These are phyloP conservation scores for Galeopsomyia nigrocyanea DNA, from an alignment of 2,888 invertebrate species.

Conservation along the genomic window DNA sequence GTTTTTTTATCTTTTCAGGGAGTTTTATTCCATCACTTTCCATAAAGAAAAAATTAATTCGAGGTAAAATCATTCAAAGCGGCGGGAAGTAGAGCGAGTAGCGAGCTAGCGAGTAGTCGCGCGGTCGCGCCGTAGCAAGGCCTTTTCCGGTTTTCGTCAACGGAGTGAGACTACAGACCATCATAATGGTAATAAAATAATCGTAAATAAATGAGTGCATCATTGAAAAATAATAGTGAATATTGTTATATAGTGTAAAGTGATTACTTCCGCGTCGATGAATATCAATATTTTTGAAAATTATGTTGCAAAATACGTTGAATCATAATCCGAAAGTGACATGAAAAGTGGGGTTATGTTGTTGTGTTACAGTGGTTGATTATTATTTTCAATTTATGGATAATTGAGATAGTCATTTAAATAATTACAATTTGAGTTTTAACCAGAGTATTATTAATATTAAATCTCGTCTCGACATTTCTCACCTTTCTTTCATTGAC, in stretches of 20 bases:
- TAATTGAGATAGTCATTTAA: too few species aligned
- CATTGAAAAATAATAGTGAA: conserved; percentile 11
- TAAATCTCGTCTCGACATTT: too few species aligned
- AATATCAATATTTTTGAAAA: background rate
- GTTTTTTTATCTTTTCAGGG: too few species aligned
- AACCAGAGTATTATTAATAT: too few species aligned
- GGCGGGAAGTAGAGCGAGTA: conserved; percentile 15
- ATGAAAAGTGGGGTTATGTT: conserved; percentile 42
- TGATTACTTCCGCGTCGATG: background rate
- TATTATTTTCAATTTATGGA: background rate
- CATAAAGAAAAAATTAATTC: too few species aligned
- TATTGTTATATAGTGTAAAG: conserved; percentile 1
- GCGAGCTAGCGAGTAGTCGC: too few species aligned
- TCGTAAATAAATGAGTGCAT: conserved; percentile 35
- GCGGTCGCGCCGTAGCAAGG: background rate
- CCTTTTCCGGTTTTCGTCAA: conserved; percentile 54
- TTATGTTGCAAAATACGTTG: background rate
- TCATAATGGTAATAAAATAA: conserved; percentile 55
- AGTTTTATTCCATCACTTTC: too few species aligned
- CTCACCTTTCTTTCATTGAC: background rate
- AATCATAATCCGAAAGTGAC: background rate
- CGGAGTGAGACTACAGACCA: conserved; percentile 47
- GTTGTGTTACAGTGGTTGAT: background rate
- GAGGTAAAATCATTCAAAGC: background rate
- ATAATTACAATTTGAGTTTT: too few species aligned